phyloP scores from a whole-genome alignment of 2,888 invertebrate species.

The Mycalesis mineus region DNA sequence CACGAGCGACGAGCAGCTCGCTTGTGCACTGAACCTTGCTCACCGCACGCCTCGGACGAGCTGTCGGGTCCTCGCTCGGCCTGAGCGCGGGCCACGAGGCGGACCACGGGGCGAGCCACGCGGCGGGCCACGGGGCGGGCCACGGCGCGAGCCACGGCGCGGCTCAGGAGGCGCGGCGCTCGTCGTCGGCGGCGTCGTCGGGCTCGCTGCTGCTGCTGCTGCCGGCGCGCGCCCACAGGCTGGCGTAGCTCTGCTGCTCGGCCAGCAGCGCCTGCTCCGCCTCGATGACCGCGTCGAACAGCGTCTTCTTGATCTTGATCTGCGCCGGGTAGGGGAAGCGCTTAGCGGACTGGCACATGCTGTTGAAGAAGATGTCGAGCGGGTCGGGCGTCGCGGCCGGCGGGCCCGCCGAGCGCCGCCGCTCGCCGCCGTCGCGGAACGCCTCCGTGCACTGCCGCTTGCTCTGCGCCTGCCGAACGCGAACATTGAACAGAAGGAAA shows the following conservation, averaged over 20 bases:
- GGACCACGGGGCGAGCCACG: neutral
- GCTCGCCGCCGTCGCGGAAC: slow-evolving; percentile 28
- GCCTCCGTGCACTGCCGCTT: slow-evolving; percentile 37
- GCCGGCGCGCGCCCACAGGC: slow-evolving; percentile 56
- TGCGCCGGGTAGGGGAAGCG: slow-evolving; percentile 63
- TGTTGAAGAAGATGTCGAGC: slow-evolving; percentile 63
- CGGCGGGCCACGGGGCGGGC: neutral
- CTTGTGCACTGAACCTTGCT: too few species aligned
- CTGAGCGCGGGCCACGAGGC: too few species aligned
- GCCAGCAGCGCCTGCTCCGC: slow-evolving; percentile 65
- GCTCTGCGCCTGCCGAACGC: slow-evolving; percentile 29
- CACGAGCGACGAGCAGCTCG: too few species aligned
- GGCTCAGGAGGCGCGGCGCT: slow-evolving; percentile 47
- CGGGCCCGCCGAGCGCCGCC: slow-evolving; percentile 29
- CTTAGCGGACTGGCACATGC: slow-evolving; percentile 71
- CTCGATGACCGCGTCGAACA: slow-evolving; percentile 61
- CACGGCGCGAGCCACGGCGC: slow-evolving; percentile 19
- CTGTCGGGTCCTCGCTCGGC: too few species aligned
- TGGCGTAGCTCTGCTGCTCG: slow-evolving; percentile 66
- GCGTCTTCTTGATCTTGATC: slow-evolving; percentile 59
- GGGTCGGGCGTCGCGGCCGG: slow-evolving; percentile 28
- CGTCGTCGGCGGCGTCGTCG: slow-evolving; percentile 39
- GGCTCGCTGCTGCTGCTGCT: slow-evolving; percentile 48
- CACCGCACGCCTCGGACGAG: too few species aligned
- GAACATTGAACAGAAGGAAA: too few species aligned